A percentile compares a stretch with the other conserved stretches of the same genome.
These are phyloP conservation scores for Stramonita haemastoma DNA, from an alignment of 2,888 invertebrate genomes.

Conservation along the genomic window DNA sequence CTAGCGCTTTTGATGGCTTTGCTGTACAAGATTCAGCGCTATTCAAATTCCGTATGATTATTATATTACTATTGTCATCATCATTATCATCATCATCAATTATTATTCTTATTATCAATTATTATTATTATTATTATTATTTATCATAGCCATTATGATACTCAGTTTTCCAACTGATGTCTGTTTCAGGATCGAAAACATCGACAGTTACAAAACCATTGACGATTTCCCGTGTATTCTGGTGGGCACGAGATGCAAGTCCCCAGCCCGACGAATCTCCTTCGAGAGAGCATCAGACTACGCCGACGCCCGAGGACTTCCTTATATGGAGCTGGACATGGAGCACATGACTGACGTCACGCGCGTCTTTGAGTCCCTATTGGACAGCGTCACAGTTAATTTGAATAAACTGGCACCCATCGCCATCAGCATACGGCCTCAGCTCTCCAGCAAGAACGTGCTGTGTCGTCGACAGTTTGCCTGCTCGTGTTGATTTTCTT, in stretches of 20 bases:
- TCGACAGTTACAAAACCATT: constrained; percentile 29
- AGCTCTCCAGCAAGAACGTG: constrained; percentile 31
- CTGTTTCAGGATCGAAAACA: constrained; percentile 36
- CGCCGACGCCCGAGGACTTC: constrained; percentile 60
- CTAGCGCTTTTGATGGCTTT: too few species aligned
- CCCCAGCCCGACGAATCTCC: constrained; percentile 54
- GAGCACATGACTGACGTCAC: constrained; percentile 57
- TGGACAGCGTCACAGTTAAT: constrained; percentile 55
- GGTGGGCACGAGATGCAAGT: constrained; percentile 59
- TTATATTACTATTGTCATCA: too few species aligned
- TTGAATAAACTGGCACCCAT: constrained; percentile 8
- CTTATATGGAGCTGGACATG: constrained; percentile 62
- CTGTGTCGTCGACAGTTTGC: neutral
- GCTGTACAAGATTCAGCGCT: too few species aligned
- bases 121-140: too few species aligned
- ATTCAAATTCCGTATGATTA: too few species aligned
- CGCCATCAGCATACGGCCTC: constrained; percentile 26
- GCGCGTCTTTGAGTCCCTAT: constrained; percentile 60
- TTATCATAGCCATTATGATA: too few species aligned
- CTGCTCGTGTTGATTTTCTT: constrained; percentile 19
- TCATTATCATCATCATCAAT: too few species aligned
- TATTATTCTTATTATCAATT: too few species aligned
- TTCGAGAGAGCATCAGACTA: constrained; percentile 58
- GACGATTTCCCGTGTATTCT: constrained; percentile 57
- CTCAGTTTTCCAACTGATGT: neutral